Evolutionary conservation across 1,140 invertebrate species (phyloP).

Genomic region (Ostrea denselamellosa): DNA sequence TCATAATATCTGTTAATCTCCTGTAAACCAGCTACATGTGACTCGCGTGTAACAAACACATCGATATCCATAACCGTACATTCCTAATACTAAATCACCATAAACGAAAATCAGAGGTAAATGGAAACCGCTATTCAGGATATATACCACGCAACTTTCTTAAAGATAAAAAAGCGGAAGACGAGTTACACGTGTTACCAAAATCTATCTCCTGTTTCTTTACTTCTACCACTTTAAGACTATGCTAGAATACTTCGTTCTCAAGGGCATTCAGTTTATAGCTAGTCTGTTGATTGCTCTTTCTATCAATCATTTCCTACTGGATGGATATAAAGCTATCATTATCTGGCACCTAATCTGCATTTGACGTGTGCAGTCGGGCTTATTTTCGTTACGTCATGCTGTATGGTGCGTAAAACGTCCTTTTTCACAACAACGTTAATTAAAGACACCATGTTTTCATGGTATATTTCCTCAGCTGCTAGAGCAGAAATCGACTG

Average conservation of each 20-base stretch:
- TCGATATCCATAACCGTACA: neutral
- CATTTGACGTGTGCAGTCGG: conserved; percentile 13
- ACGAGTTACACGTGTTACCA: neutral
- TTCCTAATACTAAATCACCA: neutral
- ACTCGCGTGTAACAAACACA: neutral
- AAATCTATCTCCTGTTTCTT: too few species aligned
- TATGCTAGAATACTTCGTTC: neutral
- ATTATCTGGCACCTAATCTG: neutral
- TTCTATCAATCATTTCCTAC: neutral
- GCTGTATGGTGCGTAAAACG: neutral
- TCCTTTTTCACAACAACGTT: neutral
- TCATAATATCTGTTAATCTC: too few species aligned
- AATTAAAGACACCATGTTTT: neutral
- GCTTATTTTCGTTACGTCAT: neutral
- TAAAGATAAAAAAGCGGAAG: neutral
- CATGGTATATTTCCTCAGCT: neutral
- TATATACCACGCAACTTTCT: neutral
- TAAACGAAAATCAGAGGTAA: neutral
- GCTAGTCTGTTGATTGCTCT: neutral
- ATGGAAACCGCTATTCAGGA: neutral
- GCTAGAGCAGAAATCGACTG: neutral
- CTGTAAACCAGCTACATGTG: neutral
- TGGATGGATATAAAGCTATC: neutral
- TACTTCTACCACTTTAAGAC: neutral
- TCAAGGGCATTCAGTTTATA: neutral